Evolutionary conservation across 2,888 invertebrate genomes (phyloP).

Genomic region (Girardia tigrina): DNA sequence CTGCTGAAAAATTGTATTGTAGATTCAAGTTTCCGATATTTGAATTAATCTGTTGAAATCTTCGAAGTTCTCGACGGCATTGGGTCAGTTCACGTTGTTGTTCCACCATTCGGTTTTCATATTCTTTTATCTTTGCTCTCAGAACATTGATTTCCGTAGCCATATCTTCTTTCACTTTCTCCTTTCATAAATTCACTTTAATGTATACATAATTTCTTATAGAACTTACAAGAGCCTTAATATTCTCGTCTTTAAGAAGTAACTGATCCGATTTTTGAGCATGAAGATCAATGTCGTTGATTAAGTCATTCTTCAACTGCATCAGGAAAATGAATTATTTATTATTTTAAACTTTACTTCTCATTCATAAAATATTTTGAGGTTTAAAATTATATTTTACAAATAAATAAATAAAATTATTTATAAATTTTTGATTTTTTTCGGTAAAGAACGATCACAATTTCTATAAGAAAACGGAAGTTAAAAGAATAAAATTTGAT

Average conservation of each 20-base stretch:
- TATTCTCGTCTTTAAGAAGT: neutral
- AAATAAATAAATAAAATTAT: too few species aligned
- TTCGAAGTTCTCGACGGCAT: neutral
- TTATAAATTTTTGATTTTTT: too few species aligned
- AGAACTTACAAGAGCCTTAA: neutral
- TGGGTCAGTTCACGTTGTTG: constrained; percentile 14
- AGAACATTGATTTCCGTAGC: neutral
- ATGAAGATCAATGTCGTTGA: neutral
- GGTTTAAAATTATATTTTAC: too few species aligned
- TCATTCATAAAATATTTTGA: too few species aligned
- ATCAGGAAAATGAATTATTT: neutral
- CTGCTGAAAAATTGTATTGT: neutral
- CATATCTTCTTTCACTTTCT: neutral
- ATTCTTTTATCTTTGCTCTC: neutral
- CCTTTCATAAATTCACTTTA: neutral
- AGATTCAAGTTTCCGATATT: neutral
- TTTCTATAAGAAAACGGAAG: too few species aligned
- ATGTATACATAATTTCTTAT: neutral
- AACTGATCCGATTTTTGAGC: constrained; percentile 1
- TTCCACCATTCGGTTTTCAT: neutral
- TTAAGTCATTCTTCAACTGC: neutral
- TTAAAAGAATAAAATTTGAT: too few species aligned
- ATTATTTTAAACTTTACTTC: neutral
- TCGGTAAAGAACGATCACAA: too few species aligned
- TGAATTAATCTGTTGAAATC: neutral